Percentiles rank a stretch among this genome's conserved stretches.
These are phyloP conservation scores for Pempheris klunzingeri DNA, from an alignment of 2,797 vertebrate genomes.

Conservation along the genomic window DNA sequence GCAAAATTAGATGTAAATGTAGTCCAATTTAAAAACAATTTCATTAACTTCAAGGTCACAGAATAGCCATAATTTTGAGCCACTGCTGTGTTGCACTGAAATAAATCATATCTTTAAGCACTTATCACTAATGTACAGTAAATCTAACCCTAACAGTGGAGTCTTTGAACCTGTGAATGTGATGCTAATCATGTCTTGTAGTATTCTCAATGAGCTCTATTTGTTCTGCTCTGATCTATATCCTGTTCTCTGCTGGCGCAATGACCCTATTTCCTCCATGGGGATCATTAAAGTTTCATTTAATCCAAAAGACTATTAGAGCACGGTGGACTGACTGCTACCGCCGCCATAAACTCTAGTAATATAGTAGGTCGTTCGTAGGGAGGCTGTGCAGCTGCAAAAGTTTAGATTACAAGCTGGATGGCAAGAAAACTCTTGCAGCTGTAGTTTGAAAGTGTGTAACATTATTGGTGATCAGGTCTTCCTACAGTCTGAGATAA, in stretches of 20 bases:
- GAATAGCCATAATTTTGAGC: background rate
- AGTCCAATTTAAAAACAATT: background rate
- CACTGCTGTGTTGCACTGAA: background rate
- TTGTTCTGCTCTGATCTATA: constrained; percentile 28
- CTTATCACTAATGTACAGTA: no score
- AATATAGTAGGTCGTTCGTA: background rate
- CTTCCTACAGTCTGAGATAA: background rate
- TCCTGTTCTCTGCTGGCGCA: constrained; percentile 22
- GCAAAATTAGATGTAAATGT: background rate
- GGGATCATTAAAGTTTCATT: constrained; percentile 62
- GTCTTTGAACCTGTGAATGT: background rate
- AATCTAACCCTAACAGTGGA: no score
- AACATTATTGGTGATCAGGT: background rate
- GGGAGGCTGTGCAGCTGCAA: background rate
- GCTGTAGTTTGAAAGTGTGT: background rate
- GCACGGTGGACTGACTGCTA: constrained; percentile 11
- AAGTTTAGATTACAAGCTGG: no score
- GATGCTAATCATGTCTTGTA: constrained; percentile 1
- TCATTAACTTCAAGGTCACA: background rate
- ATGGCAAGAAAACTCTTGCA: background rate
- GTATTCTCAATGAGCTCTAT: background rate
- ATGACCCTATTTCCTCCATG: constrained; percentile 40
- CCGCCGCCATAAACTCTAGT: constrained; percentile 26
- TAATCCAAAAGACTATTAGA: constrained; percentile 47
- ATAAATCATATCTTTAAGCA: background rate